Evolutionary conservation across 2,113 vertebrate species (phyloP), one percentile per base, ranked within the genome.

Genomic region (Vulpes ferrilata): DNA sequence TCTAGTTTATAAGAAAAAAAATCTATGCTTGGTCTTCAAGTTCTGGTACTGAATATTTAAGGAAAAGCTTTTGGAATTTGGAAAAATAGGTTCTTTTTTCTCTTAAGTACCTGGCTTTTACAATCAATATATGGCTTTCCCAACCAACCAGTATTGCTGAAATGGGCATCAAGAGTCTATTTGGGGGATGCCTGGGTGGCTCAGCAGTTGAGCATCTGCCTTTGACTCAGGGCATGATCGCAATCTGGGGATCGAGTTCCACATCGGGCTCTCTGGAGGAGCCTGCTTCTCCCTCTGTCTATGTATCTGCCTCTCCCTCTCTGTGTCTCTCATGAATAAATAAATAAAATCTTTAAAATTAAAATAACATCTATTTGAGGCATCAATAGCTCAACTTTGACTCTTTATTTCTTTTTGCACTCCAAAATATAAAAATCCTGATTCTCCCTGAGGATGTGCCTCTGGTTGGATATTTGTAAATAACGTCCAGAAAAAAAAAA

Each of bases 11-110:
- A 95, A 82, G 55, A 0, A 25, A 73, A 73, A 35, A 64, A 16
- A 55, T 20, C 25, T 76, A 53, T 19, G 35, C 10, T 92, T 84
- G 30, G 30, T 94, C 59, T n/a, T 94, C 25, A 94, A 96, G 20
- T 43, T 78, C 73, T 95, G 35, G 27, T 94, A 59, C 76, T 95
- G 35, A 95, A 86, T 95, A 95, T 86, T 92, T 92, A 95, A 97
- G 95, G 90, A 88, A 95, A 90, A 88, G 43, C 64, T 69, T 93
- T 59, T 38, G 71, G 65, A 95, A 97, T 96, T 90, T 51, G 27
- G 73, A 64, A 93, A 93, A 91, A 88, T 17, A 48, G 23, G 13
- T 53, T 65, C 16, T 92, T 88, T 95, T 89, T 91, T 92, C 35
- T 90, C 80, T 93, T 57, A 60, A 62, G 32, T 59, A n/a, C 81